A percentile compares a stretch with the other conserved stretches of the same genome.
These are phyloP conservation scores for Lithobates pipiens DNA, from an alignment of 2,797 vertebrate genomes.

Conservation along the genomic window DNA sequence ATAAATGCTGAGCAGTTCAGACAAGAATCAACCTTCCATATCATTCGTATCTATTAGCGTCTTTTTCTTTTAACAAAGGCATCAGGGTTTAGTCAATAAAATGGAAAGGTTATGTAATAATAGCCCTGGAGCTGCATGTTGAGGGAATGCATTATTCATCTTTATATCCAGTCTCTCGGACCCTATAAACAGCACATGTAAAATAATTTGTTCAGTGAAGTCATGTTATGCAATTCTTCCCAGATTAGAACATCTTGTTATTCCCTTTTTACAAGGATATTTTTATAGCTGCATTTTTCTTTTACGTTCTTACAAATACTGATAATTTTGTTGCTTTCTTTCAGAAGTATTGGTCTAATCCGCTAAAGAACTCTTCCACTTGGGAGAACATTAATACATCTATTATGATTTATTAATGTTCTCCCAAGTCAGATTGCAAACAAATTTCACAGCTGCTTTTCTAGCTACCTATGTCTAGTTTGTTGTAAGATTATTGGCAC, in stretches of 20 bases:
- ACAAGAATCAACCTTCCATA: neutral
- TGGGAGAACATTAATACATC: too few relatives aligned
- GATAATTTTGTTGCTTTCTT: too few relatives aligned
- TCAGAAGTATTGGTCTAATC: too few relatives aligned
- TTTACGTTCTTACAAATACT: neutral
- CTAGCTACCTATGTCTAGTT: too few relatives aligned
- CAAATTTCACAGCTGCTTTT: too few relatives aligned
- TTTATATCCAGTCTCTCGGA: neutral
- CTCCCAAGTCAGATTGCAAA: too few relatives aligned
- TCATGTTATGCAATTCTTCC: neutral
- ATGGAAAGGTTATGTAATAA: slow-evolving; percentile 9
- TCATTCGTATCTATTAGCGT: slow-evolving; percentile 27
- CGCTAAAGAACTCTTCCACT: too few relatives aligned
- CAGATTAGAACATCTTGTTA: neutral
- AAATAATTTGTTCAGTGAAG: neutral
- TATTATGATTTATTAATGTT: too few relatives aligned
- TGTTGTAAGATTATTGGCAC: too few relatives aligned
- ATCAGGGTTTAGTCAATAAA: neutral
- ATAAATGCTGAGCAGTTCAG: too few relatives aligned
- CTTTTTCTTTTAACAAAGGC: neutral
- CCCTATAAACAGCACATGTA: neutral
- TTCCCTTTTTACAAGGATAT: neutral
- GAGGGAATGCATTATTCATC: too few relatives aligned
- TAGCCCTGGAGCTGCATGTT: neutral
- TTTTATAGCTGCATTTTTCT: neutral